Percentiles rank a stretch among this genome's conserved stretches.
These are phyloP conservation scores for Eupithecia insigniata DNA, from an alignment of 2,888 invertebrate genomes.

Conservation along the genomic window DNA sequence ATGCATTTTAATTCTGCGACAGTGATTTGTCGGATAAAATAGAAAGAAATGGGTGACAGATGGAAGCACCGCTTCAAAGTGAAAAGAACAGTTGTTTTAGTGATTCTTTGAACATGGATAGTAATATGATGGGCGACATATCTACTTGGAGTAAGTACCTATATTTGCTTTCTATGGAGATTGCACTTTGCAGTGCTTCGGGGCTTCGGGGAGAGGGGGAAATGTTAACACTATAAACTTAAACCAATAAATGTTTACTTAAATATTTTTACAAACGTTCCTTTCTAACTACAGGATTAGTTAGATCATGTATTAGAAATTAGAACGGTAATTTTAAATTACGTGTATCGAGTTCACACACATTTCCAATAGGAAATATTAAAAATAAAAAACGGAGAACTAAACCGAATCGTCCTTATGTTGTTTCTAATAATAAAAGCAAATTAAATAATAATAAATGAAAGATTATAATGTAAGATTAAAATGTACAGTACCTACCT, in stretches of 20 bases:
- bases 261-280: neutral
- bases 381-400: neutral
- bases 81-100: conserved; percentile 67
- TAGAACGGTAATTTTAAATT: neutral
- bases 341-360: neutral
- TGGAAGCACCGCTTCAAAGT: conserved; percentile 77
- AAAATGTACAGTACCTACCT: neutral
- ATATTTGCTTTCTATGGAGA: conserved; percentile 43
- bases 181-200: conserved; percentile 18
- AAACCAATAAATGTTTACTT: neutral
- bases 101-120: conserved; percentile 69
- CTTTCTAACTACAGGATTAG: neutral
- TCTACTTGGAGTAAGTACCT: conserved; percentile 78
- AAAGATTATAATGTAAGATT: neutral
- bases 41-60: conserved; percentile 80
- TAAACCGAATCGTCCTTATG: neutral
- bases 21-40: conserved; percentile 50
- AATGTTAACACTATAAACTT: conserved; percentile 14
- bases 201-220: conserved; percentile 23
- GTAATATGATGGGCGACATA: conserved; percentile 67
- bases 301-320: neutral
- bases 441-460: neutral
- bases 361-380: neutral
- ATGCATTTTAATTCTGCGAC: conserved; percentile 46
- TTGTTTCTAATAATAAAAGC: neutral